phyloP scores from a whole-genome alignment of 2,888 invertebrate genomes.

The Monopis laevigella region DNA sequence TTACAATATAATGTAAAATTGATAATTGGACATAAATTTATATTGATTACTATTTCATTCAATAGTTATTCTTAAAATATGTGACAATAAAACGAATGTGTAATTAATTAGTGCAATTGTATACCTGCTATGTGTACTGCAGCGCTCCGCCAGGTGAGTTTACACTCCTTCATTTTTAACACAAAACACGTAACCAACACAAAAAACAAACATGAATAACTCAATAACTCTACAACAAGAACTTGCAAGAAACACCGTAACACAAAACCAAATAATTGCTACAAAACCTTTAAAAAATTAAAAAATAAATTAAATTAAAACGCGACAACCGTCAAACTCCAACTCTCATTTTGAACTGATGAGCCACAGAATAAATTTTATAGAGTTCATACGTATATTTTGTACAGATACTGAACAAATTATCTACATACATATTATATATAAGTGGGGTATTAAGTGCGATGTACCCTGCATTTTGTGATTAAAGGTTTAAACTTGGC shows the following conservation, averaged over 20 bases:
- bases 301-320: constrained; percentile 5
- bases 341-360: constrained; percentile 30
- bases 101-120: neutral
- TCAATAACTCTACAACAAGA: neutral
- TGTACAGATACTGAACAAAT: no score
- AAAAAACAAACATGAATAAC: constrained; percentile 29
- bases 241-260: neutral
- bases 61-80: neutral
- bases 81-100: neutral
- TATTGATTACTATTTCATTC: no score
- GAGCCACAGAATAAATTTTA: no score
- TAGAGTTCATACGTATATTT: no score
- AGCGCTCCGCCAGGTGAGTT: constrained; percentile 42
- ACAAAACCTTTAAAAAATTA: constrained; percentile 1
- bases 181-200: constrained; percentile 32
- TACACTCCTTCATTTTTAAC: constrained; percentile 50
- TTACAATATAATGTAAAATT: no score
- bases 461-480: no score
- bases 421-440: no score
- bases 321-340: constrained; percentile 25
- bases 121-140: constrained; percentile 48
- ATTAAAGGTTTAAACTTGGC: no score
- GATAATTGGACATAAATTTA: no score
- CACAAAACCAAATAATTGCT: constrained; percentile 2
- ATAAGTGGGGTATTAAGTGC: no score